These are phyloP conservation scores for Plebejus anna DNA, from an alignment of 2,888 invertebrate genomes.

Conservation along the genomic window DNA sequence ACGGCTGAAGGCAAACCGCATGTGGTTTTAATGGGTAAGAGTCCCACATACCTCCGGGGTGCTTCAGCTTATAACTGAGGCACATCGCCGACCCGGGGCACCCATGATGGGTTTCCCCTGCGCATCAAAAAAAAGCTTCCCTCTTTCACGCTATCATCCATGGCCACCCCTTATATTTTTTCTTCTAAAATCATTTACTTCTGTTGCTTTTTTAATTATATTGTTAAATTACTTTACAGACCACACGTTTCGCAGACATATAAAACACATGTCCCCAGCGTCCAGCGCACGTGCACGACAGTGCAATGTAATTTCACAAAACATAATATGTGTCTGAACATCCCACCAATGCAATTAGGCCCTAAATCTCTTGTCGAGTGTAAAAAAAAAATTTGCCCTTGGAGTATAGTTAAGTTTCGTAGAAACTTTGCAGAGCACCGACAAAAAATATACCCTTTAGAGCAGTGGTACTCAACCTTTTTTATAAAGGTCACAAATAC, in stretches of 20 bases:
- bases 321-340: neutral
- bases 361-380: neutral
- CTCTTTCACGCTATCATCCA: too few species aligned
- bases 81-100: too few species aligned
- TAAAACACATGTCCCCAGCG: constrained; percentile 2
- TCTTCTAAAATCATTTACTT: neutral
- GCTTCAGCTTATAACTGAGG: too few species aligned
- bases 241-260: neutral
- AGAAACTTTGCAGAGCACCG: neutral
- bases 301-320: neutral
- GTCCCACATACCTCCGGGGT: too few species aligned
- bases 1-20: too few species aligned
- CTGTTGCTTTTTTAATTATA: neutral
- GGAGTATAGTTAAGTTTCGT: neutral
- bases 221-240: neutral
- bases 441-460: too few species aligned
- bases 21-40: too few species aligned
- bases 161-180: neutral
- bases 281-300: neutral
- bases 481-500: too few species aligned
- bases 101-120: too few species aligned
- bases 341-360: neutral
- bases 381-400: neutral
- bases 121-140: too few species aligned
- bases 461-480: too few species aligned